Conservation (phyloP, 92 coral and sea anemone species). For the Plumapathes pennacea region DNA sequence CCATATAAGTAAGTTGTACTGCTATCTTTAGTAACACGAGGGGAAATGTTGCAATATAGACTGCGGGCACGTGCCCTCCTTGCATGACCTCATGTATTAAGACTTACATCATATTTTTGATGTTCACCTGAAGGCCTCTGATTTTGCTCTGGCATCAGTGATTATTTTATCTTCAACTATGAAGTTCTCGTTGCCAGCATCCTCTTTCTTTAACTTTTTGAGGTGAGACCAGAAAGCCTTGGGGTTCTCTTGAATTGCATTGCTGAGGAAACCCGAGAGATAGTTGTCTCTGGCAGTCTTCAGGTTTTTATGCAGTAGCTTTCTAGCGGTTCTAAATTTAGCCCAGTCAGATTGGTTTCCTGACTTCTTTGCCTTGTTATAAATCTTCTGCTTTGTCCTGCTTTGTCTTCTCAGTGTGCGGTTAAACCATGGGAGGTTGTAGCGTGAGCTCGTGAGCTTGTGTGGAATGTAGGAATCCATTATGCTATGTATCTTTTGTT, state of each 20-base stretch:
- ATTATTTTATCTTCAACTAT: too few species aligned
- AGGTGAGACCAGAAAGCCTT: conserved; percentile 1
- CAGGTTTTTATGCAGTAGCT: conserved; percentile 26
- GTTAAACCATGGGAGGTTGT: conserved; percentile 57
- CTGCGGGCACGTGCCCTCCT: too few species aligned
- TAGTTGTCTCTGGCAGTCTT: conserved; percentile 31
- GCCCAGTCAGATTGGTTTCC: conserved; percentile 34
- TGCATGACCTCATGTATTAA: too few species aligned
- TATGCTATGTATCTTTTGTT: conserved; percentile 33
- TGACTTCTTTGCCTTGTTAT: conserved; percentile 50
- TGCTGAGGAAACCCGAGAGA: conserved; percentile 17
- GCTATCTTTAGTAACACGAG: too few species aligned
- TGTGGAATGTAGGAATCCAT: conserved; percentile 41
- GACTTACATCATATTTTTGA: too few species aligned
- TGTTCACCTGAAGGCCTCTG: too few species aligned
- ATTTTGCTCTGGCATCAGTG: too few species aligned
- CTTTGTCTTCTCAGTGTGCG: conserved; percentile 37
- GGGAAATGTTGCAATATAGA: too few species aligned
- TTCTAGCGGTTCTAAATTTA: conserved; percentile 29
- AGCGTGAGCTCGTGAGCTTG: conserved; percentile 41
- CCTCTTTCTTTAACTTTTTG: conserved; percentile 19
- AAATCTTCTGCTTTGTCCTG: conserved; percentile 44
- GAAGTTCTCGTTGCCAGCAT: conserved; percentile 30
- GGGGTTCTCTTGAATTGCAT: conserved; percentile 3
- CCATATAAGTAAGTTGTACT: too few species aligned